Evolutionary conservation across 2,888 invertebrate genomes (phyloP), one percentile per base, ranked within the genome.

Genomic region (Pollenia labialis): DNA sequence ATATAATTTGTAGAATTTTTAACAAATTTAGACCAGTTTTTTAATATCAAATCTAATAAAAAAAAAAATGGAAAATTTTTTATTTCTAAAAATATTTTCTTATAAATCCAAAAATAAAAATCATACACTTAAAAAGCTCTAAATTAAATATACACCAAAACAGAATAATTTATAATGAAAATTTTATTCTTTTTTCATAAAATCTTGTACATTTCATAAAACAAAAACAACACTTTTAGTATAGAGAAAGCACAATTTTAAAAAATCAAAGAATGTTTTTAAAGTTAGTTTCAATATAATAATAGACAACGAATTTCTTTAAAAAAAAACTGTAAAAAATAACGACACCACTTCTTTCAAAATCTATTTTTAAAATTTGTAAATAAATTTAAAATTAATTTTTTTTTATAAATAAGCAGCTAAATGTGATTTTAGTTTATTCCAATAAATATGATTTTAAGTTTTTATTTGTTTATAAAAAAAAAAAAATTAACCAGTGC

Each of bases 351-450:
- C 6, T 32, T 32, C 8, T 40, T 11, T 18, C 7, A 66, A 14
- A 10, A 16, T 2, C 7, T 8, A 52, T 23, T 56, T 56, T 0
- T 12, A 58, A 79, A 66, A 32, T 44, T 32, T 71, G 69, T 80
- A 71, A 54, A 80, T 75, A 66, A 23, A 23, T 54, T 16, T 4
- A 50, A 75, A 48, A 50, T 50, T 54, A 56, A 18, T 69, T 14
- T 79, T n/a, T 71, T 69, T 8, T 48, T 16, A 62, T 23, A 56
- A 50, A 68, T 74, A 85, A 87, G 75, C 85, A 87, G 81, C 88
- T 80, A 68, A 87, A 80, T 88, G 87, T 88, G 87, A 87, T 88
- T 87, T 88, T 86, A 86, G 76, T 87, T 88, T 86, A 79, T 87
- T 84, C 71, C 50, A 72, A 52, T 48, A 11, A 72, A 68, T 46